These are phyloP conservation scores for Rhodeus uyekii DNA, from an alignment of 2,797 vertebrate species.

Conservation along the genomic window DNA sequence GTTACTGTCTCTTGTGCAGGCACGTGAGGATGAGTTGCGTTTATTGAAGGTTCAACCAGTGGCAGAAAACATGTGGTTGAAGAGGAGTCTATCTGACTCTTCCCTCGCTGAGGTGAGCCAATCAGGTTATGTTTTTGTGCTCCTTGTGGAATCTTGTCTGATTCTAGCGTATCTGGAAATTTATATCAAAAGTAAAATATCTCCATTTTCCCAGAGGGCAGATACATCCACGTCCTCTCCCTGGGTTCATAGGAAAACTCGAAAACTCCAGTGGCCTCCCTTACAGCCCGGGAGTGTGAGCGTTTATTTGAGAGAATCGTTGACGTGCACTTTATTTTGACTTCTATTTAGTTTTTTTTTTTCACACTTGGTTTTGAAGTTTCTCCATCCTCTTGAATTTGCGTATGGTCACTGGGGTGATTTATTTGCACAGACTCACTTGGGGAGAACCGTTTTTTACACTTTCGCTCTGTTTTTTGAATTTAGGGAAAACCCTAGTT, in stretches of 20 bases:
- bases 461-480: background rate
- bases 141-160: background rate
- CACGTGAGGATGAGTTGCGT: constrained; percentile 72
- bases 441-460: background rate
- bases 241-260: constrained; percentile 53
- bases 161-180: background rate
- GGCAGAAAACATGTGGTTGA: constrained; percentile 77
- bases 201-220: constrained; percentile 60
- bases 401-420: background rate
- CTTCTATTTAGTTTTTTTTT: background rate
- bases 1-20: constrained; percentile 58
- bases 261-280: constrained; percentile 66
- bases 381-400: background rate
- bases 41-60: constrained; percentile 69
- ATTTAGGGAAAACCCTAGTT: background rate
- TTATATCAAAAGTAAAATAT: constrained; percentile 15
- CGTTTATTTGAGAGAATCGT: constrained; percentile 4
- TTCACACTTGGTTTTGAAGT: background rate
- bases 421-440: background rate
- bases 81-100: constrained; percentile 72
- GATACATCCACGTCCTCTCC: constrained; percentile 49
- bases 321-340: background rate
- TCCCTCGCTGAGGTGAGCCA: constrained; percentile 67
- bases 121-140: background rate
- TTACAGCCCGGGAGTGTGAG: constrained; percentile 64